Conservation (phyloP, 2,113 vertebrate species). For the Psephotus haematonotus region DNA sequence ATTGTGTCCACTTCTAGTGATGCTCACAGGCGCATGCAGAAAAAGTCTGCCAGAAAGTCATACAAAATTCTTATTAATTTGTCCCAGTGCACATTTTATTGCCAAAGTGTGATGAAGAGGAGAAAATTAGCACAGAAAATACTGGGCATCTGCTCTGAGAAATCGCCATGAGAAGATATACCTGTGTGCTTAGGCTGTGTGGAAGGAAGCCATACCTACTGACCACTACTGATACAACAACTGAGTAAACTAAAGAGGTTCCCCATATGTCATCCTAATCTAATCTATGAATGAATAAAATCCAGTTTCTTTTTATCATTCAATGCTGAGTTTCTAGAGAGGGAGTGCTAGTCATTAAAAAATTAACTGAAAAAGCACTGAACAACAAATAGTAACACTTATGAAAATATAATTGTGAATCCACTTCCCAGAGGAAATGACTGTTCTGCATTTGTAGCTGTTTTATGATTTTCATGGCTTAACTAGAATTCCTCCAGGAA, state of each 20-base stretch:
- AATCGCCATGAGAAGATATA: rapidly evolving
- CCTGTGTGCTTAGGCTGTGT: background rate
- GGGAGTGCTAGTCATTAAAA: background rate
- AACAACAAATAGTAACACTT: background rate
- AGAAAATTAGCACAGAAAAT: background rate
- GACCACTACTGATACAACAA: background rate
- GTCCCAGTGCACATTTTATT: background rate
- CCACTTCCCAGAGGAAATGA: background rate
- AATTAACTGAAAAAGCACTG: background rate
- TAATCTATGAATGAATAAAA: background rate
- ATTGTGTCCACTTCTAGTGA: background rate
- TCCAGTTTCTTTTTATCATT: background rate
- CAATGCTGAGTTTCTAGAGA: background rate
- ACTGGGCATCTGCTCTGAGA: background rate
- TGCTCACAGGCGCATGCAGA: background rate
- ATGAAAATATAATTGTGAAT: background rate
- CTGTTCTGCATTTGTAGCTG: background rate
- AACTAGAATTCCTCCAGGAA: background rate
- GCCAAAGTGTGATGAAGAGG: background rate
- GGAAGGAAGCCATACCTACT: background rate
- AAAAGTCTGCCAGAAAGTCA: background rate
- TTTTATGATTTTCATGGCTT: background rate
- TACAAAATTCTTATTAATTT: background rate
- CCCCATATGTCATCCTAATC: background rate
- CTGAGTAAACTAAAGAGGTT: background rate